These are phyloP conservation scores for Zonotrichia albicollis DNA, from an alignment of 2,797 vertebrate species.

Conservation along the genomic window DNA sequence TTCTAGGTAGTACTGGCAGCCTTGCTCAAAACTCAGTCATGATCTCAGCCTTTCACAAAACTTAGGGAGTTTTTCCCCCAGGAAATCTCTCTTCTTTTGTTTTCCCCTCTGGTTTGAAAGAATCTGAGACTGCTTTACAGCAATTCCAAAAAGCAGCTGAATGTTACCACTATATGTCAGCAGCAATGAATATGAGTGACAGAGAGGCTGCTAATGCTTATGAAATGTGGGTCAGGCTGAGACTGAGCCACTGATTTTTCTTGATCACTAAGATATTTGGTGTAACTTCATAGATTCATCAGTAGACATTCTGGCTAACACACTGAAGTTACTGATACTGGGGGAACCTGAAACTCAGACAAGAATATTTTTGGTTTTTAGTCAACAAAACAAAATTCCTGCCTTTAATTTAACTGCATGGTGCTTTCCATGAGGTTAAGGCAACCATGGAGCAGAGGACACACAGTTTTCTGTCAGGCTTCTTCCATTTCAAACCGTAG, in stretches of 20 bases:
- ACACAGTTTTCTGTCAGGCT: background rate
- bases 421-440: background rate
- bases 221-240: background rate
- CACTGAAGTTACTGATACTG: background rate
- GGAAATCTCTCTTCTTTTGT: background rate
- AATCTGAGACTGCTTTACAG: background rate
- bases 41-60: background rate
- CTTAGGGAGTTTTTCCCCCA: background rate
- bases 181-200: background rate
- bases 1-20: background rate
- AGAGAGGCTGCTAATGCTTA: background rate
- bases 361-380: background rate
- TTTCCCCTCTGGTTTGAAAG: background rate
- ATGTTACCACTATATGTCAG: background rate
- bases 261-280: background rate
- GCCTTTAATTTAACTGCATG: background rate
- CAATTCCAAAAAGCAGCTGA: background rate
- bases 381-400: background rate
- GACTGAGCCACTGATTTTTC: background rate
- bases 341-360: background rate
- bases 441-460: background rate
- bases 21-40: background rate
- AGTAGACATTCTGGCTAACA: background rate
- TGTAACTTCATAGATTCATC: background rate
- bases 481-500: background rate